Evolutionary conservation across 2,797 vertebrate genomes (phyloP).

Genomic region (Crocidura indochinensis): DNA sequence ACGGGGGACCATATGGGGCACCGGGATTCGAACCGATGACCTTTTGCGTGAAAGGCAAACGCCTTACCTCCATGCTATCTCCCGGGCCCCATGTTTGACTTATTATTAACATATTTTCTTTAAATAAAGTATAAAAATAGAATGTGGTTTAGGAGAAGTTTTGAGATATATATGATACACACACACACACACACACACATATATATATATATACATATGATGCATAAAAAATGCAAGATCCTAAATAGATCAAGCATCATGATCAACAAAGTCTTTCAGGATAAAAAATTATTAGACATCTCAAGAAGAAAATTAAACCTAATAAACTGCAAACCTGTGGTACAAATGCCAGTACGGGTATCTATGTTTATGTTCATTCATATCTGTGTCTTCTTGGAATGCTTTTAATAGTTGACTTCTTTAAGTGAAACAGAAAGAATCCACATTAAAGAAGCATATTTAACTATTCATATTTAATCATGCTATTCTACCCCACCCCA

Average conservation of each 20-base stretch:
- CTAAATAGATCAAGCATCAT: too few species aligned
- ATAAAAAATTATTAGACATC: constrained; percentile 15
- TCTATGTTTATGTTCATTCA: neutral
- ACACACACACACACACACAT: too few species aligned
- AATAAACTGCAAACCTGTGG: neutral
- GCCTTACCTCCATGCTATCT: too few species aligned
- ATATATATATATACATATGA: too few species aligned
- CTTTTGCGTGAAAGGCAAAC: too few species aligned
- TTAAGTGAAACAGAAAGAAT: constrained; percentile 26
- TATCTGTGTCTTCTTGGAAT: neutral
- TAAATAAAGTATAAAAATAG: neutral
- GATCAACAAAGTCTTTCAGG: constrained; percentile 9
- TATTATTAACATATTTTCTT: too few species aligned
- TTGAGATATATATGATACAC: neutral
- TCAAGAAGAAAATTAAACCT: neutral
- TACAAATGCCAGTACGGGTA: neutral
- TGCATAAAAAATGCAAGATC: neutral
- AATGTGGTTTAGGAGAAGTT: neutral
- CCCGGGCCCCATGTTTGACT: too few species aligned
- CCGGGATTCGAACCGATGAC: too few species aligned
- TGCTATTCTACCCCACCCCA: neutral
- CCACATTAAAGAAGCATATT: neutral
- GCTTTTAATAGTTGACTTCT: neutral
- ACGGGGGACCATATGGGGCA: too few species aligned
- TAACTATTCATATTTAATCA: neutral